These are phyloP conservation scores for Anguilla rostrata DNA, from an alignment of 2,113 vertebrate genomes.

Conservation along the genomic window DNA sequence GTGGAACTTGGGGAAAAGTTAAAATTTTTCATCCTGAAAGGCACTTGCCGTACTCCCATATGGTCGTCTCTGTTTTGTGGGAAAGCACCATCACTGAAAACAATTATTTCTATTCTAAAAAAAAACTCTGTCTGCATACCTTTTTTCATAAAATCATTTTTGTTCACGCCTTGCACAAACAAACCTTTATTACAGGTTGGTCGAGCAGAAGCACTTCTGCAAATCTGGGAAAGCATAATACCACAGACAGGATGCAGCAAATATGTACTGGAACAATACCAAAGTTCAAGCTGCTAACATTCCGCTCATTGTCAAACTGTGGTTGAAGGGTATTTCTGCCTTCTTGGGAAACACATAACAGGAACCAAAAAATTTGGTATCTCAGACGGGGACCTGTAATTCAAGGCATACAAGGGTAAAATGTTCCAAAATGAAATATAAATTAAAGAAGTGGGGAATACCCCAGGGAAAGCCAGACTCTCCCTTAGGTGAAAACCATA, in stretches of 20 bases:
- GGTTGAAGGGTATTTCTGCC: neutral
- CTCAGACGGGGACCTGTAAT: neutral
- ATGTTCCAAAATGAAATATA: neutral
- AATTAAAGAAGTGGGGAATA: neutral
- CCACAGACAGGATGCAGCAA: neutral
- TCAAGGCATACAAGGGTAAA: neutral
- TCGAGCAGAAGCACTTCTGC: neutral
- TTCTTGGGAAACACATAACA: neutral
- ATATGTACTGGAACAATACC: neutral
- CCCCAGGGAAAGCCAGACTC: neutral
- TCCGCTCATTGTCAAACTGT: neutral
- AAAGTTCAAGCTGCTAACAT: neutral
- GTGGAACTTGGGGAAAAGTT: too few relatives aligned
- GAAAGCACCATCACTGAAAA: too few relatives aligned
- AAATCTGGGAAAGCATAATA: neutral
- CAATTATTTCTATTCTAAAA: too few relatives aligned
- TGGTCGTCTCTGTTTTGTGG: too few relatives aligned
- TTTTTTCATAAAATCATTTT: neutral
- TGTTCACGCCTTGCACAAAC: neutral
- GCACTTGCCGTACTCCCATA: too few relatives aligned
- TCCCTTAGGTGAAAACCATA: neutral
- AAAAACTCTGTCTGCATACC: neutral
- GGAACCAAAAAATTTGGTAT: conserved; percentile 8
- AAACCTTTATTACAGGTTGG: neutral
- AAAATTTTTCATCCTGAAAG: too few relatives aligned